phyloP scores from a whole-genome alignment of 2,113 vertebrate genomes.

The Chiloscyllium plagiosum region DNA sequence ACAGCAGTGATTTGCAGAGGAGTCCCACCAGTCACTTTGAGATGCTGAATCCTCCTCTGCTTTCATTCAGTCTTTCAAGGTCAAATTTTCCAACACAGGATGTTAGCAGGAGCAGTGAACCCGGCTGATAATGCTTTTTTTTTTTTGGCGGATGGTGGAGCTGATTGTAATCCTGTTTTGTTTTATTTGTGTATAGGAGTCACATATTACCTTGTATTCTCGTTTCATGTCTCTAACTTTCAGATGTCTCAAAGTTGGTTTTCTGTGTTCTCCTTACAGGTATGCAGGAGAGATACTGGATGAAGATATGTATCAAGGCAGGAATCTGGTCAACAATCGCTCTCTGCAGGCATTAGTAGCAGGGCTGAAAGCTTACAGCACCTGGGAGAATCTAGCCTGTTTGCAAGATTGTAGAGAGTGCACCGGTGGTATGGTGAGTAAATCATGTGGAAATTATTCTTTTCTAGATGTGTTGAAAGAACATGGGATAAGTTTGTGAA shows the following conservation, averaged over 20 bases:
- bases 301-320: slow-evolving; percentile 46
- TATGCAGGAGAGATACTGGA: slow-evolving; percentile 49
- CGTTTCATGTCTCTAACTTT: not conserved
- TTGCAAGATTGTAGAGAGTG: slow-evolving; percentile 54
- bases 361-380: slow-evolving; percentile 57
- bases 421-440: slow-evolving; percentile 54
- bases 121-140: not conserved
- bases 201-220: not conserved
- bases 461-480: not conserved
- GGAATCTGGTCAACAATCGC: slow-evolving; percentile 45
- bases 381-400: slow-evolving; percentile 52
- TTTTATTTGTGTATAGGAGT: not conserved
- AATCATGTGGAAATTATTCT: too few relatives aligned
- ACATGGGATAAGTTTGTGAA: not conserved
- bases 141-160: not conserved
- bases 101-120: not conserved
- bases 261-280: slow-evolving; percentile 39
- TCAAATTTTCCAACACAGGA: not conserved
- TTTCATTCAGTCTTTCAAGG: not conserved
- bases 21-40: not conserved
- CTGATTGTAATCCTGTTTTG: not conserved
- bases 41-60: not conserved
- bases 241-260: not conserved
- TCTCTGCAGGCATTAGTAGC: slow-evolving; percentile 50
- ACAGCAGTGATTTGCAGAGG: not conserved